phyloP scores from a whole-genome alignment of 2,888 invertebrate species.

The Achlya flavicornis region DNA sequence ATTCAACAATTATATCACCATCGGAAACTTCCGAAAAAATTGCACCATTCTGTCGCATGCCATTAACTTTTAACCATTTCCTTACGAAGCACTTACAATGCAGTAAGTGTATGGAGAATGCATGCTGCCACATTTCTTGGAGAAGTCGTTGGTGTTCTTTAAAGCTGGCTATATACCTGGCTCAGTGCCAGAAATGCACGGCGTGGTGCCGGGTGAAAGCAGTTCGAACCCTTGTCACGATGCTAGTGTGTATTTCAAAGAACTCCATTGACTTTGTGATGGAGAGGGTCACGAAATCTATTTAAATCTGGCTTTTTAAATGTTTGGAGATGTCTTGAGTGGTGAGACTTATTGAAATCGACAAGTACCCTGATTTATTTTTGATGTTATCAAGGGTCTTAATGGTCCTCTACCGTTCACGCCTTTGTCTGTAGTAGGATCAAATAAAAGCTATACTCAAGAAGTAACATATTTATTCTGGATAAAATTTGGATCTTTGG shows the following conservation, averaged over 20 bases:
- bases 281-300: not conserved
- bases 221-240: not conserved
- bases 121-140: slow-evolving; percentile 3
- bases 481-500: no score
- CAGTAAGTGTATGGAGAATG: slow-evolving; percentile 1
- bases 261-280: not conserved
- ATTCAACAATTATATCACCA: no score
- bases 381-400: no score
- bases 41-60: not conserved
- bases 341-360: no score
- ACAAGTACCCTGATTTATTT: no score
- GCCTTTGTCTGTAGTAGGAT: no score
- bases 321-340: not conserved
- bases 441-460: no score
- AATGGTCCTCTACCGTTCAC: no score
- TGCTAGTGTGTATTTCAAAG: slow-evolving; percentile 1
- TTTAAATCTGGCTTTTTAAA: not conserved
- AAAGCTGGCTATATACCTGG: not conserved
- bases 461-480: no score
- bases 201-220: slow-evolving; percentile 6
- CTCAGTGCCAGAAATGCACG: not conserved
- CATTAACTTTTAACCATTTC: not conserved
- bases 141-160: slow-evolving; percentile 9
- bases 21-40: not conserved
- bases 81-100: not conserved